phyloP scores from a whole-genome alignment of 2,888 invertebrate species.

The Griposia aprilina region DNA sequence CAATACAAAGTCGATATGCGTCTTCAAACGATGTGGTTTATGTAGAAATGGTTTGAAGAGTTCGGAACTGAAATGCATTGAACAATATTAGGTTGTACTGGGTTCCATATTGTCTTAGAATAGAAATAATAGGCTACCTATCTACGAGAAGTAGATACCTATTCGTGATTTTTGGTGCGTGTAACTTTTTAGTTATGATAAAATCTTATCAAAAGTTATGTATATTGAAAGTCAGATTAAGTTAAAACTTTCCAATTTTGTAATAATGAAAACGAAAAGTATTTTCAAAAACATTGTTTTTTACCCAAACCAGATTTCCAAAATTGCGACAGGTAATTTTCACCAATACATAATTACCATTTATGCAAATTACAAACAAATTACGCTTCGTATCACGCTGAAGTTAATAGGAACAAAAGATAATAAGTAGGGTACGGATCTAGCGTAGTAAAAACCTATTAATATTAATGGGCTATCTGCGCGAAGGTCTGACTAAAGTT shows the following conservation, averaged over 20 bases:
- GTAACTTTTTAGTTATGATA: neutral
- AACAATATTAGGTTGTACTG: constrained; percentile 14
- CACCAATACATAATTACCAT: constrained; percentile 33
- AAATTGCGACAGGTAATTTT: constrained; percentile 8
- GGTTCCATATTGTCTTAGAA: neutral
- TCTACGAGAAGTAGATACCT: neutral
- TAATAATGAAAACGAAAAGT: neutral
- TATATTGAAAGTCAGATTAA: neutral
- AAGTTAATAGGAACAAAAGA: constrained; percentile 60
- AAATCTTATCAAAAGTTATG: neutral
- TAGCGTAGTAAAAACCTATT: constrained; percentile 63
- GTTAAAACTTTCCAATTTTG: neutral
- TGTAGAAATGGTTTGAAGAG: constrained; percentile 36
- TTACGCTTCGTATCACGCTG: constrained; percentile 25
- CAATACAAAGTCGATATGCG: constrained; percentile 48
- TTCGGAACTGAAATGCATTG: constrained; percentile 30
- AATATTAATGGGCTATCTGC: constrained; percentile 65
- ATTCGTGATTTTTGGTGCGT: neutral
- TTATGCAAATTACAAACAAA: constrained; percentile 56
- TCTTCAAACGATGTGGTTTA: constrained; percentile 49
- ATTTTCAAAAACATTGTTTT: neutral
- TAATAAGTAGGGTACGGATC: constrained; percentile 58
- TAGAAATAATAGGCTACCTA: neutral
- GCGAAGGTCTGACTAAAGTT: constrained; percentile 60
- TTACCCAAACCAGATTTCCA: neutral